Evolutionary conservation across 2,888 invertebrate species (phyloP).

Genomic region (Xylota sylvarum): DNA sequence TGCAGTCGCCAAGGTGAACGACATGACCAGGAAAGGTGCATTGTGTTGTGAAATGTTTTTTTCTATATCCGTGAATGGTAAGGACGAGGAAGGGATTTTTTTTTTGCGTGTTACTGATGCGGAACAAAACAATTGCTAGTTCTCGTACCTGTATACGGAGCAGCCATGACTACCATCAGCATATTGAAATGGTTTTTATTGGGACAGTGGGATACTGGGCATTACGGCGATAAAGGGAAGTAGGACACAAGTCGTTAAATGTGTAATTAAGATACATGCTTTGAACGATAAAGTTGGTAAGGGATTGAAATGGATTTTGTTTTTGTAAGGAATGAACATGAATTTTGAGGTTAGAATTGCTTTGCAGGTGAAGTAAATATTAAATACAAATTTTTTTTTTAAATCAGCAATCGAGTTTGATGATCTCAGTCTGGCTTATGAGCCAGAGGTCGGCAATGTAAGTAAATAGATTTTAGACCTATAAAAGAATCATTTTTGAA

Average conservation of each 20-base stretch:
- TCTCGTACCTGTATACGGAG: neutral
- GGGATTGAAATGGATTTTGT: no score
- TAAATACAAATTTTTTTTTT: no score
- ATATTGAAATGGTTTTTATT: neutral
- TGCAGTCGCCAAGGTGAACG: constrained; percentile 45
- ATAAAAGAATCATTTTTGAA: no score
- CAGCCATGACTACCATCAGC: neutral
- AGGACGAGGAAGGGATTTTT: neutral
- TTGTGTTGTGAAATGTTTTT: constrained; percentile 31
- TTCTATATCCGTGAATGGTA: neutral
- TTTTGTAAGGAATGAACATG: no score
- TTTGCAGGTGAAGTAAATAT: no score
- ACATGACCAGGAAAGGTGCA: constrained; percentile 19
- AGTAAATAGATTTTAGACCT: no score
- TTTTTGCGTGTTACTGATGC: neutral
- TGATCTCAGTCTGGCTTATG: no score
- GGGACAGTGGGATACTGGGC: neutral
- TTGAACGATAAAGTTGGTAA: no score
- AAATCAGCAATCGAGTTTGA: no score
- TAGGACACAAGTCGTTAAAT: neutral
- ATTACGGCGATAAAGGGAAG: neutral
- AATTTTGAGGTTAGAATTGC: no score
- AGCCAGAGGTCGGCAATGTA: no score
- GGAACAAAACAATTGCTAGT: neutral
- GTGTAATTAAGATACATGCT: neutral